Base-by-base conservation (phyloP, 1,140 invertebrate species). In the Tetragnatha versicolor region DNA sequence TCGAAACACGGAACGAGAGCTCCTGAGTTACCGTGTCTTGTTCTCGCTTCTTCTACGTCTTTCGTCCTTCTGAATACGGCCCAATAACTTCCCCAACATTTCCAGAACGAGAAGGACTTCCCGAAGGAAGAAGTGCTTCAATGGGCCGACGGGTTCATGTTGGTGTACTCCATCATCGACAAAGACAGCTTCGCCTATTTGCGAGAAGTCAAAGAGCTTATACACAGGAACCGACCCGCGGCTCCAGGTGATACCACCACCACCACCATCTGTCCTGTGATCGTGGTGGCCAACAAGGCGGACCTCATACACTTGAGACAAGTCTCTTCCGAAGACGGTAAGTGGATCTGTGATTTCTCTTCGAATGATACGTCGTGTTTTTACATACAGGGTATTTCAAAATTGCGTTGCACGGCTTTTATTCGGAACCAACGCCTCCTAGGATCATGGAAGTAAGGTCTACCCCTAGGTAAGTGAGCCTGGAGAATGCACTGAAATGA, bases 121-220 rank as follows among this genome's bases (percentile, higher is more conserved):
- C 92, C 93, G 27, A 89, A 90, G 53, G 88, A 89, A 78, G 94
- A 96, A 49, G 89, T 91, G 53, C 87, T 94, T 6, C 90, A 93
- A 82, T 96, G 94, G 94, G 94, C 93, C 0, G 95, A 97, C 85
- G 94, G 93, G 3, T 88, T 95, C 51, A 88, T 95, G 27, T 88
- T 97, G 20, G 93, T 97, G 4, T 97, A 97, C 85, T 94, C 94
- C 31, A 96, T 97, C 82, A 96, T 93, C 0, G 94, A 97, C 85
- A 88, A 93, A 49, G 87, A 89, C 55, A 95, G 93, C 22, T 96
- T 97, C 85, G 93, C 93, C 84, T 95, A 92, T 83, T 90, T 94
- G 53, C 90, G 92, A 47, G 88, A 91, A 77, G 90, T 92, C 6
- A 89, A 93, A 87, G 88, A 92, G 86, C 85, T 91, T 82, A 86